Evolutionary conservation across 2,113 vertebrate genomes (phyloP).

Genomic region (Laticauda laticaudata): DNA sequence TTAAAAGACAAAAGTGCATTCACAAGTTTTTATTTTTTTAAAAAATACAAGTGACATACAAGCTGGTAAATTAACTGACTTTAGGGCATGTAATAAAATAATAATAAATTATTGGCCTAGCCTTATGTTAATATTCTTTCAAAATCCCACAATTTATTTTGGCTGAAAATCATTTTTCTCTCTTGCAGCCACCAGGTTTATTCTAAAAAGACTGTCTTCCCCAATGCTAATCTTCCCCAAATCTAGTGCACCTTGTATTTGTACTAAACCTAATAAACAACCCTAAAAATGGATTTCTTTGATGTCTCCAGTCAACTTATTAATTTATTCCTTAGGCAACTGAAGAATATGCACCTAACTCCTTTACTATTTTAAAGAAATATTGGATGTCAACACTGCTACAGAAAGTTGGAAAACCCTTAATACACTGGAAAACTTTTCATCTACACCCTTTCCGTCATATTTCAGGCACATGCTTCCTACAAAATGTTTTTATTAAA

Average conservation of each 20-base stretch:
- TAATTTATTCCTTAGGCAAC: constrained; percentile 83
- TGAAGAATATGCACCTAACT: constrained; percentile 72
- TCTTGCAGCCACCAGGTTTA: not conserved
- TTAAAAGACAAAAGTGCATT: constrained; percentile 38
- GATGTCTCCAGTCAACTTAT: constrained; percentile 77
- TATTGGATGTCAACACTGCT: constrained; percentile 48
- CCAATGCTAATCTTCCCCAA: constrained; percentile 68
- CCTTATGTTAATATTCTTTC: not conserved
- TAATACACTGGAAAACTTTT: constrained; percentile 67
- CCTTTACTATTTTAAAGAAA: constrained; percentile 64
- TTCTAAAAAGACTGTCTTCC: constrained; percentile 53
- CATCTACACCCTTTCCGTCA: constrained; percentile 54
- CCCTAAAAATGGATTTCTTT: constrained; percentile 80
- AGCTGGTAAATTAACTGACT: constrained; percentile 44
- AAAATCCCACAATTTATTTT: constrained; percentile 49
- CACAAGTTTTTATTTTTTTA: not conserved
- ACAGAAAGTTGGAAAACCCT: constrained; percentile 59
- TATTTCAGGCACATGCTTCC: constrained; percentile 71
- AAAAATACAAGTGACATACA: not conserved
- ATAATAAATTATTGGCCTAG: not conserved
- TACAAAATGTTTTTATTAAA: constrained; percentile 55
- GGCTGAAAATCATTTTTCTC: constrained; percentile 51
- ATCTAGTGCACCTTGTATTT: constrained; percentile 77
- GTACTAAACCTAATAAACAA: constrained; percentile 78
- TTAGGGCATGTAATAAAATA: constrained; percentile 39